Evolutionary conservation across 2,113 vertebrate genomes (phyloP), one percentile per base, ranked within the genome.

Genomic region (Climacteris rufus): DNA sequence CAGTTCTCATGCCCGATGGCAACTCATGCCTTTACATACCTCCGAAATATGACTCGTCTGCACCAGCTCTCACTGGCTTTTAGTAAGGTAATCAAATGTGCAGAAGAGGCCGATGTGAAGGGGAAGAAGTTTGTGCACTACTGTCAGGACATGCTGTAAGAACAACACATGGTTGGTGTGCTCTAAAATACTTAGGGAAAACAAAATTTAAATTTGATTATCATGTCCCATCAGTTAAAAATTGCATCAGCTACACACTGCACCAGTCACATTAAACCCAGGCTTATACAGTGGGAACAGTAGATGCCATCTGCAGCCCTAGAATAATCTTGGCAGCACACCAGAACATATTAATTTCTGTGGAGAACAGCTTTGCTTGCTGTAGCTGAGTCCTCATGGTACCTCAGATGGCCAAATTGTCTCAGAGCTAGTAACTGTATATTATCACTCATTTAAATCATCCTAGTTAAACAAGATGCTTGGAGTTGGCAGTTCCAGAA

Each of bases 281-380:
- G 72, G 57, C 61, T 92, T 65, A 69, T 75, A 86, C 64, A 89
- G 64, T 56, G 54, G 60, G 76, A 95, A 79, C 54, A 49, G 56
- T 75, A 86, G 88, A 89, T 95, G 83, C 76, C 90, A 94, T 96
- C 90, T 94, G 88, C 79, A 97, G 76, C 72, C 87, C 68, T 86
- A 92, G 90, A 95, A 96, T 96, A 95, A 94, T 94, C 79, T 92
- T 93, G 93, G 94, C 92, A 75, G 54, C 56, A 45, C 13, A 93
- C 75, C 90, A 96, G 93, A 49, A 60, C n/a, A 42, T 95, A 90
- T 39, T 92, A 56, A 53, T 94, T 89, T 90, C 80, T 71, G 74
- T 75, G 69, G 68, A 90, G 83, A 94, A 15, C 69, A 84, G 65
- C 22, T 44, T 92, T 84, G n/a, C 66, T 89, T 71, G 85, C 83